Conservation (phyloP, 92 coral and sea anemone genomes). For the Scolanthus callimorphus region DNA sequence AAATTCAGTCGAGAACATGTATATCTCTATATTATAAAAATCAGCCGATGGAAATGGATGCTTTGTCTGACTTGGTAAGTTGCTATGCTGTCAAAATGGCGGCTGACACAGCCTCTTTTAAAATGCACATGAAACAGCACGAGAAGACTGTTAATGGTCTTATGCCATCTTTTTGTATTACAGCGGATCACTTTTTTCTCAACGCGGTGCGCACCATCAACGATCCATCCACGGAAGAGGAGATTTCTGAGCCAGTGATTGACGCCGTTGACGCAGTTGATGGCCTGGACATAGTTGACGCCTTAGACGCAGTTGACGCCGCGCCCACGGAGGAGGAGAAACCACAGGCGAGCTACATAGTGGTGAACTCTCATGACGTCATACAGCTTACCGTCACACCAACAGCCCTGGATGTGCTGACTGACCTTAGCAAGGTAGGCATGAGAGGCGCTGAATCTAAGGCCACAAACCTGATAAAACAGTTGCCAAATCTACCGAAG, state of each 20-base stretch:
- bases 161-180: too few species aligned
- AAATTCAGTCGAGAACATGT: too few species aligned
- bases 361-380: constrained; percentile 79
- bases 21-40: too few species aligned
- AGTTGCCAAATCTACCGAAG: too few species aligned
- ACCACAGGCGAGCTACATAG: constrained; percentile 83
- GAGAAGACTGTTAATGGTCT: too few species aligned
- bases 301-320: constrained; percentile 20
- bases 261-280: too few species aligned
- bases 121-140: too few species aligned
- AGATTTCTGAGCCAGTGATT: constrained; percentile 3
- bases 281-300: constrained; percentile 5
- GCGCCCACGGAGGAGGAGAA: constrained; percentile 11
- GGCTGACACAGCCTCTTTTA: too few species aligned
- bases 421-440: constrained; percentile 65
- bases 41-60: too few species aligned
- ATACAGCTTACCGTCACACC: constrained; percentile 88
- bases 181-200: constrained; percentile 41
- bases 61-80: too few species aligned
- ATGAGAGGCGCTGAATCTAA: not conserved
- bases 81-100: too few species aligned
- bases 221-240: constrained; percentile 19
- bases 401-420: constrained; percentile 66
- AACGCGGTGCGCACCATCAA: constrained; percentile 37
- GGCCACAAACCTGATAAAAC: too few species aligned